Evolutionary conservation across 1,140 invertebrate genomes (phyloP).

Genomic region (Thaumetopoea pityocampa): DNA sequence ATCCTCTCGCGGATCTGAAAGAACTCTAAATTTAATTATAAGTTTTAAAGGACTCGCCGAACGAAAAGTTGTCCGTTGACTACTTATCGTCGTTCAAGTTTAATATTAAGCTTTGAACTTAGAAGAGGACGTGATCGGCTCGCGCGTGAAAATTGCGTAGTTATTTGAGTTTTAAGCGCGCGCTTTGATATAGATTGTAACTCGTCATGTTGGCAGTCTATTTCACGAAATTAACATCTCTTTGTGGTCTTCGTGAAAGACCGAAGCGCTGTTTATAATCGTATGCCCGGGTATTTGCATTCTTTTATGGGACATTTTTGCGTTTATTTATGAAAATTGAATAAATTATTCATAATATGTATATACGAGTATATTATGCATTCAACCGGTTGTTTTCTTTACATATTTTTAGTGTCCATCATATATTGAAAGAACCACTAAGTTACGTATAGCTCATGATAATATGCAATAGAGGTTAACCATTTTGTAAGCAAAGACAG

Average conservation of each 20-base stretch:
- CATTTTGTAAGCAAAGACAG: too few species aligned
- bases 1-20: slow-evolving; percentile 23
- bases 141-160: slow-evolving; percentile 10
- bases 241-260: slow-evolving; percentile 1
- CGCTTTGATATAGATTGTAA: slow-evolving; percentile 3
- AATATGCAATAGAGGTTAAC: too few species aligned
- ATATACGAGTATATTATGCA: too few species aligned
- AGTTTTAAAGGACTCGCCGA: slow-evolving; percentile 22
- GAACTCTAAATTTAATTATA: slow-evolving; percentile 44
- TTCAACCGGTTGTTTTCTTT: too few species aligned
- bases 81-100: slow-evolving; percentile 22
- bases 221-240: slow-evolving; percentile 6
- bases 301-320: too few species aligned
- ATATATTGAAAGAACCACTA: too few species aligned
- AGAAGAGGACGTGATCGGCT: slow-evolving; percentile 4
- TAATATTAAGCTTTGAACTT: slow-evolving; percentile 27
- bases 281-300: not conserved
- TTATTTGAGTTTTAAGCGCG: slow-evolving; percentile 4
- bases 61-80: slow-evolving; percentile 5
- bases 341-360: too few species aligned
- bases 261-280: slow-evolving; percentile 2
- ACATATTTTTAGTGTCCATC: too few species aligned
- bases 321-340: too few species aligned
- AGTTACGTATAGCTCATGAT: too few species aligned
- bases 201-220: not conserved